phyloP scores from a whole-genome alignment of 2,797 vertebrate genomes.

The Loriculus beryllinus region DNA sequence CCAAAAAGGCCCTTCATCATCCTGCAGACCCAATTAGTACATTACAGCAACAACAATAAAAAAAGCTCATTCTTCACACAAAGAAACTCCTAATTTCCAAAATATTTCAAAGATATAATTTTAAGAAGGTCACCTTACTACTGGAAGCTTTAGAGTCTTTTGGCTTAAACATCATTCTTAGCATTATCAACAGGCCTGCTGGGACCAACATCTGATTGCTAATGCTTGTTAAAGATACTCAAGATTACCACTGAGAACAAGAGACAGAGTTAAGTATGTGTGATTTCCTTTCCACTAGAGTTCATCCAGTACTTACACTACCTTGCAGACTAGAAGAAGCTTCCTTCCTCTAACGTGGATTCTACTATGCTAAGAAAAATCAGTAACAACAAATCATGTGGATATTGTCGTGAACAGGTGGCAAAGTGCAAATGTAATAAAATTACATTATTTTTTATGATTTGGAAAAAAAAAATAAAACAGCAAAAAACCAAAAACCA shows the following conservation, averaged over 20 bases:
- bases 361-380: rapidly evolving
- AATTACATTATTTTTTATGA: neutral
- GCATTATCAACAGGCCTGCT: neutral
- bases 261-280: neutral
- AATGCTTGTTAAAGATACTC: neutral
- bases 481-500: neutral
- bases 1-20: neutral
- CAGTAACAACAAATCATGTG: neutral
- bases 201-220: neutral
- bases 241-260: neutral
- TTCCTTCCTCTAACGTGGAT: neutral
- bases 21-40: neutral
- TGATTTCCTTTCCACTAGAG: neutral
- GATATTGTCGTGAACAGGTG: neutral
- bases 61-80: neutral
- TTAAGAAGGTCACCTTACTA: neutral
- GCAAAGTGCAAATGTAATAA: neutral
- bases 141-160: neutral
- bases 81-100: neutral
- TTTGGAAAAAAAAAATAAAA: neutral
- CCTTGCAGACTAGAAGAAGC: neutral
- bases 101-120: neutral
- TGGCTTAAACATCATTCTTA: neutral
- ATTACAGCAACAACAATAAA: neutral
- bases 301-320: neutral